phyloP scores from a whole-genome alignment of 2,113 vertebrate genomes.

The Aramus guarauna region DNA sequence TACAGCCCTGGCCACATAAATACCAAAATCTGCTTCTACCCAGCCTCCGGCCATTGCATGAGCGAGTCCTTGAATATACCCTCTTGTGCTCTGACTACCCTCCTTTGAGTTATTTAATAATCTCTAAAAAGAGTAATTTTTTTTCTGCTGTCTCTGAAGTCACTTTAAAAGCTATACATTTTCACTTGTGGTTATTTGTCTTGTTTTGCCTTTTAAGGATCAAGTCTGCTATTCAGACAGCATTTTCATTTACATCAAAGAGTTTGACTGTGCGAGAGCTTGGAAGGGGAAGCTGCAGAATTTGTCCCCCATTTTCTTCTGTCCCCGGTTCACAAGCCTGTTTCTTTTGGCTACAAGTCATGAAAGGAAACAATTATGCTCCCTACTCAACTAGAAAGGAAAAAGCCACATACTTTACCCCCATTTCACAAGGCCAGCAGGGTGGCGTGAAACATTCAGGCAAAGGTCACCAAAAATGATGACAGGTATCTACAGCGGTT shows the following conservation, averaged over 20 bases:
- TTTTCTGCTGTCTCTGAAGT: not conserved
- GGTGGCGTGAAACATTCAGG: not conserved
- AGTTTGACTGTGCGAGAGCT: not conserved
- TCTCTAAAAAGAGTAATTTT: not conserved
- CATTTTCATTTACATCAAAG: not conserved
- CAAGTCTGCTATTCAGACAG: not conserved
- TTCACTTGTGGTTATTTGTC: slow-evolving; percentile 16
- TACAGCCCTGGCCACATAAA: not conserved
- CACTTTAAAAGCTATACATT: not conserved
- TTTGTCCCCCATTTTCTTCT: not conserved
- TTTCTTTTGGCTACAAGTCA: not conserved
- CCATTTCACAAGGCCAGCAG: not conserved
- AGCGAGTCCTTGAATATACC: not conserved
- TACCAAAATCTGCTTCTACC: not conserved
- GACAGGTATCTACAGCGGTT: not conserved
- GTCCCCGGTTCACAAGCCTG: not conserved
- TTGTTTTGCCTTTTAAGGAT: slow-evolving; percentile 49
- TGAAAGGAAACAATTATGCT: not conserved
- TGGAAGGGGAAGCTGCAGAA: not conserved
- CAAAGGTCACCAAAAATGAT: not conserved
- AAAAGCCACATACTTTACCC: not conserved
- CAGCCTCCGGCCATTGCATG: not conserved
- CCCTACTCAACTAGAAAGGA: not conserved
- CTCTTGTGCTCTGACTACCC: not conserved
- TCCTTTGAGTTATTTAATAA: not conserved